These are phyloP conservation scores for Lepus americanus DNA, from an alignment of 2,113 vertebrate species.

Conservation along the genomic window DNA sequence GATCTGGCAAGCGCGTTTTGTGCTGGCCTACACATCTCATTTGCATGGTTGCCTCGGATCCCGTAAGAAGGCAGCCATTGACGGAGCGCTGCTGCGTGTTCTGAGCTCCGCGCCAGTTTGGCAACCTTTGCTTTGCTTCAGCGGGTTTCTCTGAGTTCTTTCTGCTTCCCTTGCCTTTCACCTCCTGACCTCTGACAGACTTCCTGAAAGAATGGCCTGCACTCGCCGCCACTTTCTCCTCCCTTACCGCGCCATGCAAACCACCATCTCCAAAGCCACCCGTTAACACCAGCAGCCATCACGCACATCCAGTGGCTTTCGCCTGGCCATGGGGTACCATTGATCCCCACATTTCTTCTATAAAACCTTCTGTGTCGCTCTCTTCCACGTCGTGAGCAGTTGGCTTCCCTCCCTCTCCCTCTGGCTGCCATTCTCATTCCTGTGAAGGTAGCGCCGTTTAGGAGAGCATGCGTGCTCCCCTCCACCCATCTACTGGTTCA, in stretches of 20 bases:
- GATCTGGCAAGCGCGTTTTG: slow-evolving; percentile 39
- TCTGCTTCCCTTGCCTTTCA: slow-evolving; percentile 15
- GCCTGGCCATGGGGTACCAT: accelerated
- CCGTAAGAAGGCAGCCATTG: slow-evolving; percentile 70
- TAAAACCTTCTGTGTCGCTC: not conserved
- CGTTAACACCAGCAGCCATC: not conserved
- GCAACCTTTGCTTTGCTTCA: slow-evolving; percentile 55
- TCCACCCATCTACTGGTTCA: too few relatives aligned
- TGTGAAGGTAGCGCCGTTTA: not conserved
- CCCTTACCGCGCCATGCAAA: not conserved
- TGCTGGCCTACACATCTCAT: slow-evolving; percentile 69
- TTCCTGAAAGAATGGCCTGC: not conserved
- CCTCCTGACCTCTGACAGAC: slow-evolving; percentile 13
- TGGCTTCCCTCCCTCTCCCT: not conserved
- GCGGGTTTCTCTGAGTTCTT: not conserved
- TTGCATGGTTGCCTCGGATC: slow-evolving; percentile 70
- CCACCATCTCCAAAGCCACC: not conserved
- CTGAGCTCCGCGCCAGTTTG: slow-evolving; percentile 56
- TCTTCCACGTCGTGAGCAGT: not conserved
- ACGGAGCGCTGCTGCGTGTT: slow-evolving; percentile 65
- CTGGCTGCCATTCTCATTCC: not conserved
- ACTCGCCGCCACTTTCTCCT: not conserved
- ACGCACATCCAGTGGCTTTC: not conserved
- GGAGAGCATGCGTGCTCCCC: too few relatives aligned
- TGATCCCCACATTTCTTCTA: not conserved